Conservation (phyloP, 2,113 vertebrate species). For the Bujurquina vittata region DNA sequence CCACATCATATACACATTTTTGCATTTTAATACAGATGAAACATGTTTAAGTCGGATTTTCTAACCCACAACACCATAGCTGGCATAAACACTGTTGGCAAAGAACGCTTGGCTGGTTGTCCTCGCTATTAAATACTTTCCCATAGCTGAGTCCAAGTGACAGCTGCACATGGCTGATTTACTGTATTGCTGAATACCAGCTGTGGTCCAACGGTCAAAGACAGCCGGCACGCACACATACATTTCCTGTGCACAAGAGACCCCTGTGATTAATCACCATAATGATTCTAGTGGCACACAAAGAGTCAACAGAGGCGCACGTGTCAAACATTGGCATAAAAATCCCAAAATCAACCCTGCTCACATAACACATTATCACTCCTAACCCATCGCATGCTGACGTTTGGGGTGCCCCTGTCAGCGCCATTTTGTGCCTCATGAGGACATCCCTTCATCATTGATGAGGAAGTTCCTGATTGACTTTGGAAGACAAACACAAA, state of each 20-base stretch:
- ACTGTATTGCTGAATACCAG: slow-evolving; percentile 49
- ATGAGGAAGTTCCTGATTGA: neutral
- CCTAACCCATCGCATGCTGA: neutral
- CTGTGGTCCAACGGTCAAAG: slow-evolving; percentile 56
- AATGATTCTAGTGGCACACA: slow-evolving; percentile 6
- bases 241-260: slow-evolving; percentile 13
- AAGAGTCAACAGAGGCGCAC: neutral
- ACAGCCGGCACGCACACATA: slow-evolving; percentile 44
- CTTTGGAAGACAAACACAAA: neutral
- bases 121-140: slow-evolving; percentile 33
- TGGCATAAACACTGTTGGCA: neutral
- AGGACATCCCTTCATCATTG: neutral
- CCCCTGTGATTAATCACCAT: slow-evolving; percentile 41
- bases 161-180: slow-evolving; percentile 60
- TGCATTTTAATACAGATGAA: neutral
- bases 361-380: neutral
- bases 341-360: neutral
- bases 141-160: slow-evolving; percentile 25
- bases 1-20: neutral
- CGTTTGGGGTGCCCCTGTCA: neutral
- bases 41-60: neutral
- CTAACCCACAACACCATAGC: neutral
- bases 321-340: neutral
- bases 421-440: neutral
- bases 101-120: neutral